Evolutionary conservation across 2,797 vertebrate species (phyloP).

Genomic region (Potorous gilbertii): DNA sequence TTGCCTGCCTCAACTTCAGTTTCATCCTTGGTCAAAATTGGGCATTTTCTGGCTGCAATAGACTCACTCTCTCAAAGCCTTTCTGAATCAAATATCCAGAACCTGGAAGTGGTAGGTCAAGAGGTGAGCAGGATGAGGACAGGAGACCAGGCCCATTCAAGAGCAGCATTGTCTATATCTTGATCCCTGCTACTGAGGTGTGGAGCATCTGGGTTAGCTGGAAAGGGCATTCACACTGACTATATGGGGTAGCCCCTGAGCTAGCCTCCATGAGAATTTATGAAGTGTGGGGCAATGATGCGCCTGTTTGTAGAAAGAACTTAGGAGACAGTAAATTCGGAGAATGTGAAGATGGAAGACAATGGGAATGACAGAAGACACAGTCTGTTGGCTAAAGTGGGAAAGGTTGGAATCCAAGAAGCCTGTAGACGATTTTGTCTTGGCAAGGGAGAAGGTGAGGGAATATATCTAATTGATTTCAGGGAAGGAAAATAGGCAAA

Average conservation of each 20-base stretch:
- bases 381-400: too few species aligned
- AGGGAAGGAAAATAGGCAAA: background rate
- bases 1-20: background rate
- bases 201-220: background rate
- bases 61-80: background rate
- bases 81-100: background rate
- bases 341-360: too few species aligned
- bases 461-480: background rate
- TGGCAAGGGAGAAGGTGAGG: too few species aligned
- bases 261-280: background rate
- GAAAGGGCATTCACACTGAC: background rate
- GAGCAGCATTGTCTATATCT: too few species aligned
- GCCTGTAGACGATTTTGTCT: too few species aligned
- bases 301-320: background rate
- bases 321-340: too few species aligned
- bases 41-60: background rate
- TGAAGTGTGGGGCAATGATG: too few species aligned
- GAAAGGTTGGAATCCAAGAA: too few species aligned
- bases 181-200: background rate
- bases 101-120: too few species aligned
- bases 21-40: background rate
- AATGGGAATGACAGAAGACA: too few species aligned
- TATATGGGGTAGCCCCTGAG: background rate
- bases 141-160: background rate
- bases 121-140: too few species aligned